A percentile compares a stretch with the other conserved stretches of the same genome.
Evolutionary conservation across 1,140 invertebrate species (phyloP).

Genomic region (Drosophila takahashii): DNA sequence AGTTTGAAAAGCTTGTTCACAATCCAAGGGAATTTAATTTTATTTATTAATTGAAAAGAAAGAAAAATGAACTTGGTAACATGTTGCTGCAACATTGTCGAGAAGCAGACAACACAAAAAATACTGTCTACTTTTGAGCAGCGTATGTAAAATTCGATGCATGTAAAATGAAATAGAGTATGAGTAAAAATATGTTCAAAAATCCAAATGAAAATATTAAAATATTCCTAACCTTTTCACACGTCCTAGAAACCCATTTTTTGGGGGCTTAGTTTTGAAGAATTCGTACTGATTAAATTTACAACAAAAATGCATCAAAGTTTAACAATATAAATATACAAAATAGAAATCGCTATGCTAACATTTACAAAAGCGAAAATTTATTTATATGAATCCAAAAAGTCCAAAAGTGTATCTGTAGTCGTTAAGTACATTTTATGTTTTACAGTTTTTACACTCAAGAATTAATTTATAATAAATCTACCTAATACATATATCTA

Average conservation of each 20-base stretch:
- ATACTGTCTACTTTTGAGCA: slow-evolving; percentile 51
- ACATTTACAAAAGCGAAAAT: slow-evolving; percentile 48
- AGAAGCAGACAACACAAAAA: background rate
- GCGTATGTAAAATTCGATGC: background rate
- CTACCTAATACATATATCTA: slow-evolving; percentile 40
- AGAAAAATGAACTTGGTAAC: background rate
- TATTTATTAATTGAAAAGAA: background rate
- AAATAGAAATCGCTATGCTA: slow-evolving; percentile 41
- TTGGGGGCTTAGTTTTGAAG: slow-evolving; percentile 30
- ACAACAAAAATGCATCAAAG: slow-evolving; percentile 47
- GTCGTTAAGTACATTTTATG: slow-evolving; percentile 56
- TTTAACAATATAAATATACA: slow-evolving; percentile 53
- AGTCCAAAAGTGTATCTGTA: slow-evolving; percentile 46
- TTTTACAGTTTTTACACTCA: slow-evolving; percentile 63
- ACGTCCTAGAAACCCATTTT: slow-evolving; percentile 5
- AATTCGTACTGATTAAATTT: slow-evolving; percentile 77
- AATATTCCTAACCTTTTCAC: background rate
- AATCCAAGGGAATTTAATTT: background rate
- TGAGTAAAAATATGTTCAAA: too few species aligned
- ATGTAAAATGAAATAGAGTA: background rate
- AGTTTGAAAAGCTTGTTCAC: background rate
- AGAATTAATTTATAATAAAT: slow-evolving; percentile 63
- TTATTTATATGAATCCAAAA: slow-evolving; percentile 39
- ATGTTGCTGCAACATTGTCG: slow-evolving; percentile 19
- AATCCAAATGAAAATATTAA: too few species aligned